Base-by-base conservation (phyloP, 2,113 vertebrate genomes). In the Phalacrocorax pelagicus region DNA sequence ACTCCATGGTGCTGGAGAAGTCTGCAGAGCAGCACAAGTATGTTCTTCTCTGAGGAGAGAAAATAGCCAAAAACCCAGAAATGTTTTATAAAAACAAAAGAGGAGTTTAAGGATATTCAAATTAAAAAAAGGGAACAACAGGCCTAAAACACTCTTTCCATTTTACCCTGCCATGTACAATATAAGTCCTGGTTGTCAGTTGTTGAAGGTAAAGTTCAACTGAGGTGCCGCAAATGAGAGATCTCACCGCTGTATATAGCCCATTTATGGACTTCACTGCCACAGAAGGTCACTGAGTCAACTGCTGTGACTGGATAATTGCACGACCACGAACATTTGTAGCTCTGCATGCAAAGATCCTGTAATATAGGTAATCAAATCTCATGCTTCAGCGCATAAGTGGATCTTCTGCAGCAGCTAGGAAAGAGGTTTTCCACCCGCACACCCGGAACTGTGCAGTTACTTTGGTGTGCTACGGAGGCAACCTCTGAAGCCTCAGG, bases 301-400 rank as follows among this genome's bases (percentile, higher is more conserved):
- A 90, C 83, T 89, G 80, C 86, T 67, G 77, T 55, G 93, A 94
- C 63, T 63, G 90, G 92, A 71, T 96, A 96, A 96, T 93, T 93
- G 82, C 95, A 94, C 15, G 82, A 62, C 94, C 92, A 81, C 7
- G 90, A 93, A 92, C 88, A 78, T 83, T 96, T 83, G 59, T 81
- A 81, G 67, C 90, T 95, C 75, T 86, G 95, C 90, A 92, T 30
- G 72, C 1, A 14, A 90, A 92, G 92, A 96, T 94, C 96, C 71
- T 86, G 90, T 92, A 93, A 96, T 92, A 92, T 95, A 92, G 72
- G 88, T 96, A 97, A 97, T 97, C 79, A 94, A 86, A 97, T 97
- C 94, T 97, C 95, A 95, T 66, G 92, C 94, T 95, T 84, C 96
- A 92, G 55, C 0, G 88, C 90, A 71, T 63, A 92, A 96, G 72